Conservation (phyloP, 2,113 vertebrate species). For the Carettochelys insculpta region DNA sequence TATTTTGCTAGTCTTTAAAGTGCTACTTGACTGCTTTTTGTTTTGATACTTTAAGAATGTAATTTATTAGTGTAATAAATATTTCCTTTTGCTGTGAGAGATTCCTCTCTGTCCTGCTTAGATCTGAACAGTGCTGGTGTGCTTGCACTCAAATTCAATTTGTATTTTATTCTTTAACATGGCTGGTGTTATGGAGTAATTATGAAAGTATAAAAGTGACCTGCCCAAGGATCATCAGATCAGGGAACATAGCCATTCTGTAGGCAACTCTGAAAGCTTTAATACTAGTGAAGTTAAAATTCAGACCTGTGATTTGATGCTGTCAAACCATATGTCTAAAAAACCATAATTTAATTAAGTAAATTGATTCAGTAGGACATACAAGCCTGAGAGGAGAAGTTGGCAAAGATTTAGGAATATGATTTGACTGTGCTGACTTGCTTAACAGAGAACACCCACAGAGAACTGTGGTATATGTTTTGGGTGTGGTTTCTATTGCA, state of each 20-base stretch:
- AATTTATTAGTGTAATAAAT: neutral
- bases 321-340: neutral
- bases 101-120: neutral
- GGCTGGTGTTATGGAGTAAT: neutral
- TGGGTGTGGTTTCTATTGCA: neutral
- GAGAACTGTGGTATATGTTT: neutral
- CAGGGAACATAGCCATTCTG: neutral
- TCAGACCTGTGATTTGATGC: neutral
- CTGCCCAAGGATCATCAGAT: neutral
- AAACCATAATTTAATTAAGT: neutral
- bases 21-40: too few species aligned
- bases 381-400: neutral
- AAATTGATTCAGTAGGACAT: neutral
- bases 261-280: neutral
- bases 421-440: neutral
- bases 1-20: too few species aligned
- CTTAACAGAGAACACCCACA: neutral
- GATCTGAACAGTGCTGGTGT: neutral
- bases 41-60: neutral
- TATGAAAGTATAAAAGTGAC: neutral
- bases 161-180: neutral
- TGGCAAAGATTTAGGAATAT: neutral
- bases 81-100: neutral
- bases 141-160: neutral
- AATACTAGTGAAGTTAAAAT: neutral